Percentiles rank a stretch among this genome's conserved stretches.
These are phyloP conservation scores for Pseudoips prasinana DNA, from an alignment of 2,888 invertebrate species.

Conservation along the genomic window DNA sequence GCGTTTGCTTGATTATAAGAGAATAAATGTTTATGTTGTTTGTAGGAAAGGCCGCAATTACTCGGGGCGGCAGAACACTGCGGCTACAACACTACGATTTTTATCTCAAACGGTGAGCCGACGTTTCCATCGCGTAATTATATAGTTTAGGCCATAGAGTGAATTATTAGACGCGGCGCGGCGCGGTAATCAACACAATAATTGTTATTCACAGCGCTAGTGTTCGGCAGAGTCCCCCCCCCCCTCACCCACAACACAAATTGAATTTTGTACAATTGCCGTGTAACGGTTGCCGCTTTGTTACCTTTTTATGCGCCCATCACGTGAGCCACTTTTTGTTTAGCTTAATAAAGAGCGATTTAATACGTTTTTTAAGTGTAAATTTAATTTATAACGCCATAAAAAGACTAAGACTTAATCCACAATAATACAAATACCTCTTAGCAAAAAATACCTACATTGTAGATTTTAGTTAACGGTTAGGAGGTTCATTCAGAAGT, in stretches of 20 bases:
- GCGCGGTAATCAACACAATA: slow-evolving; percentile 73
- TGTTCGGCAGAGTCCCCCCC: slow-evolving; percentile 41
- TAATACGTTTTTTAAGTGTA: slow-evolving; percentile 18
- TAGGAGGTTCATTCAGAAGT: slow-evolving; percentile 16
- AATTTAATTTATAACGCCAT: slow-evolving; percentile 24
- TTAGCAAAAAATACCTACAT: slow-evolving; percentile 16
- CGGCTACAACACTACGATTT: slow-evolving; percentile 55
- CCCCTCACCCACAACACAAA: slow-evolving; percentile 40
- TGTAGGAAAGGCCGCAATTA: slow-evolving; percentile 60
- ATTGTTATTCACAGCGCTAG: slow-evolving; percentile 68
- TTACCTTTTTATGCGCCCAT: slow-evolving; percentile 40
- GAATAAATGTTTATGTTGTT: slow-evolving; percentile 73
- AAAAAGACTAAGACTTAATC: slow-evolving; percentile 23
- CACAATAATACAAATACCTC: slow-evolving; percentile 15
- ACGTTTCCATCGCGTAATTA: slow-evolving; percentile 76
- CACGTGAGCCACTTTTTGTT: slow-evolving; percentile 32
- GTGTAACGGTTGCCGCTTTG: slow-evolving; percentile 50
- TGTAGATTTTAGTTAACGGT: slow-evolving; percentile 17
- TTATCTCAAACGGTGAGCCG: slow-evolving; percentile 78
- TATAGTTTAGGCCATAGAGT: slow-evolving; percentile 75
- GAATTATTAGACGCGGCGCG: slow-evolving; percentile 75
- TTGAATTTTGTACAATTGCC: slow-evolving; percentile 66
- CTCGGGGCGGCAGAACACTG: slow-evolving; percentile 11
- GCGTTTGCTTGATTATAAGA: slow-evolving; percentile 42
- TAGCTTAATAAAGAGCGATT: slow-evolving; percentile 27